Evolutionary conservation across 1,140 invertebrate genomes (phyloP).

Genomic region (Heliconius congener): DNA sequence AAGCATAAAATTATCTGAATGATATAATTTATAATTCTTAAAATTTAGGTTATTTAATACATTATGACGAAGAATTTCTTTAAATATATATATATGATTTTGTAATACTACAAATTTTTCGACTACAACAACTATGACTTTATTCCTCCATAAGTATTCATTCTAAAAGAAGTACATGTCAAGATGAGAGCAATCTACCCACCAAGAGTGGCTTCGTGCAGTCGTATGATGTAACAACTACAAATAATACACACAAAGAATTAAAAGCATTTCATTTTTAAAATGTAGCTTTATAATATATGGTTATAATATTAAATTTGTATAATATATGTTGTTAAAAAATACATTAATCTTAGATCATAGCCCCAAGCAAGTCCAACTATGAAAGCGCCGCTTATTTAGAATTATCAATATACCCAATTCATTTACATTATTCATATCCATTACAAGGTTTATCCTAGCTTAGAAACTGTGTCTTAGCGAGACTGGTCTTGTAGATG

Average conservation of each 20-base stretch:
- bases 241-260: background rate
- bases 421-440: background rate
- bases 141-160: background rate
- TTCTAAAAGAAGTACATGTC: constrained; percentile 6
- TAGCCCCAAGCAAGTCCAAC: background rate
- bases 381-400: background rate
- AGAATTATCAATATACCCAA: background rate
- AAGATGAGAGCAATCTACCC: constrained; percentile 12
- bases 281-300: background rate
- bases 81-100: background rate
- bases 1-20: no score
- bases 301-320: background rate
- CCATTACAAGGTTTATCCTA: background rate
- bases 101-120: background rate
- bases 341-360: background rate
- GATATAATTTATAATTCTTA: background rate
- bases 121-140: background rate
- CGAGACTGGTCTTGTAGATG: background rate
- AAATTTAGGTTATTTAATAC: background rate
- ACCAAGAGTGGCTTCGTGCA: background rate
- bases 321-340: background rate
- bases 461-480: background rate
- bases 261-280: background rate
- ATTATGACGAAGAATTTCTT: background rate
- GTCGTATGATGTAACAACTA: constrained; percentile 1